A percentile compares a stretch with the other conserved stretches of the same genome.
Conservation (phyloP, 2,888 invertebrate genomes). For the Trissoscelio sp. region DNA sequence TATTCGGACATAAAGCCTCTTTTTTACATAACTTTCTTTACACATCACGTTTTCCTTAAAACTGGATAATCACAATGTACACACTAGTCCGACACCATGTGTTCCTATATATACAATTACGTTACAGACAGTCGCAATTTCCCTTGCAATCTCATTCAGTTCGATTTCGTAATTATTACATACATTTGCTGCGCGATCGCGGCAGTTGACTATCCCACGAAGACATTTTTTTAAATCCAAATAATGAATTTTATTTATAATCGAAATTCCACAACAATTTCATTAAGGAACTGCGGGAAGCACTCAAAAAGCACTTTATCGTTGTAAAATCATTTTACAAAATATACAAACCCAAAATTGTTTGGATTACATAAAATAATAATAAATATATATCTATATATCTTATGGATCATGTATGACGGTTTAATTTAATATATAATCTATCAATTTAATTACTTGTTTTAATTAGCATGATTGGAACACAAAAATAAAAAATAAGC, state of each 20-base stretch:
- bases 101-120: slow-evolving; percentile 46
- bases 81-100: slow-evolving; percentile 41
- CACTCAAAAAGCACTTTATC: slow-evolving; percentile 47
- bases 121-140: slow-evolving; percentile 27
- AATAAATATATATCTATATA: too few relatives aligned
- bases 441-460: too few relatives aligned
- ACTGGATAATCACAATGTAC: slow-evolving; percentile 52
- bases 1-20: slow-evolving; percentile 69
- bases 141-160: slow-evolving; percentile 47
- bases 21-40: slow-evolving; percentile 68
- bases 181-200: slow-evolving; percentile 40
- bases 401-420: too few relatives aligned
- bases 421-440: too few relatives aligned
- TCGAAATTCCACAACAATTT: slow-evolving; percentile 40
- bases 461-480: too few relatives aligned
- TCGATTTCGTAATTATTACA: slow-evolving; percentile 44
- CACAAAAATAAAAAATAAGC: too few relatives aligned
- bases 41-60: slow-evolving; percentile 55
- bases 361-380: neutral
- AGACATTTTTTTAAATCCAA: slow-evolving; percentile 42
- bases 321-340: slow-evolving; percentile 32
- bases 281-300: slow-evolving; percentile 52
- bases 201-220: slow-evolving; percentile 54
- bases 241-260: slow-evolving; percentile 38
- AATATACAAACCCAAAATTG: neutral